These are phyloP conservation scores for Cephalophus harveyi DNA, from an alignment of 2,113 vertebrate species.

Conservation along the genomic window DNA sequence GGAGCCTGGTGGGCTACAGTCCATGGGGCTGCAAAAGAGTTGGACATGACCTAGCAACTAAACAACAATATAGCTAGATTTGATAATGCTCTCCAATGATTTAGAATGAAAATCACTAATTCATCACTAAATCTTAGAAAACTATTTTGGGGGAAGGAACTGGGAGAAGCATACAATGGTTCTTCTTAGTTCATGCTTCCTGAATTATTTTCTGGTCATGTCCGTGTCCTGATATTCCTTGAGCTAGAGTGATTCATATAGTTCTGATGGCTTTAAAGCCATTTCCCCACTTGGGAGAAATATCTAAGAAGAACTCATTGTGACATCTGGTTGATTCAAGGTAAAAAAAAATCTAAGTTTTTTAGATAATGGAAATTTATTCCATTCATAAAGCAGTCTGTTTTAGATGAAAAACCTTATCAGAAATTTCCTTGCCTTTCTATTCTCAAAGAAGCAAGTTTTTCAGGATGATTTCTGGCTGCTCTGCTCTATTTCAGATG, in stretches of 20 bases:
- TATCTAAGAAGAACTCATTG: background rate
- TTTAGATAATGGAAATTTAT: background rate
- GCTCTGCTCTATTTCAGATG: background rate
- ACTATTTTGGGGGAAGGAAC: background rate
- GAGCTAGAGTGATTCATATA: background rate
- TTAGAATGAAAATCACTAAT: background rate
- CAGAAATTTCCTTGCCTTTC: background rate
- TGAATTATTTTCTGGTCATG: conserved; percentile 1
- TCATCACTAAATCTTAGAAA: conserved; percentile 26
- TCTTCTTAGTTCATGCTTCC: background rate
- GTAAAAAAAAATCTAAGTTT: background rate
- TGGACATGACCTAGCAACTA: no score
- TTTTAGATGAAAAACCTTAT: conserved; percentile 13
- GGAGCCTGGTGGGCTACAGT: no score
- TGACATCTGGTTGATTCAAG: background rate
- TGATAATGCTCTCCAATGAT: background rate
- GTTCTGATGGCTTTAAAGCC: background rate
- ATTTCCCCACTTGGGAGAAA: background rate
- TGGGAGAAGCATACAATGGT: background rate
- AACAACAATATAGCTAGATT: background rate
- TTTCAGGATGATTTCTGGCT: background rate
- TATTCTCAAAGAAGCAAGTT: background rate
- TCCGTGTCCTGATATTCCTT: background rate
- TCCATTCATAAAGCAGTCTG: background rate
- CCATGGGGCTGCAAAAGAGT: no score